phyloP scores from a whole-genome alignment of 2,797 vertebrate species.

The Spondyliosoma cantharus region DNA sequence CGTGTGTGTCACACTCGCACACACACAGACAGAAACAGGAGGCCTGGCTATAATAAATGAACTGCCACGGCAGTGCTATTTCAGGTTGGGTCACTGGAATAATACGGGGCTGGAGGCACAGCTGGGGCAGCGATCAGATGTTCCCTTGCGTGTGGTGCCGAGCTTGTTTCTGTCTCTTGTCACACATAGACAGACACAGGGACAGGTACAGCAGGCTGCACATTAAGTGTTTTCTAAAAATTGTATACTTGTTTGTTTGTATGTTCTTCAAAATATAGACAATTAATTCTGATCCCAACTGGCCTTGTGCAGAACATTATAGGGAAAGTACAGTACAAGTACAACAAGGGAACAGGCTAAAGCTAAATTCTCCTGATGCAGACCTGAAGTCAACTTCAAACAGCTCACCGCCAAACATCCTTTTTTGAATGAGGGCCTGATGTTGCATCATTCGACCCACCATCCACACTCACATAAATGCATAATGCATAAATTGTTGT shows the following conservation, averaged over 20 bases:
- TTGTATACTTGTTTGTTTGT: background rate
- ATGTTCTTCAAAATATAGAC: background rate
- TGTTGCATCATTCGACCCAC: background rate
- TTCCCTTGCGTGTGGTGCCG: constrained; percentile 65
- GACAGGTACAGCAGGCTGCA: constrained; percentile 16
- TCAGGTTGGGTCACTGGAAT: constrained; percentile 77
- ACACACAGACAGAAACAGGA: constrained; percentile 54
- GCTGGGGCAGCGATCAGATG: constrained; percentile 71
- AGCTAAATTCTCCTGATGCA: background rate
- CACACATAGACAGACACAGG: constrained; percentile 40
- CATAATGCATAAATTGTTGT: no score
- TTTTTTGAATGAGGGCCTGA: no score
- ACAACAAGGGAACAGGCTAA: no score
- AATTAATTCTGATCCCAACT: background rate
- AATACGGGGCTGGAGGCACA: constrained; percentile 69
- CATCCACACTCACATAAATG: background rate
- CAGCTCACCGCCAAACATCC: background rate
- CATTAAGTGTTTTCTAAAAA: background rate
- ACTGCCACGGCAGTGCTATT: constrained; percentile 74
- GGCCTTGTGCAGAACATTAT: background rate
- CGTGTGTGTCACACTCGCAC: constrained; percentile 28
- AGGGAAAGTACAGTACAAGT: background rate
- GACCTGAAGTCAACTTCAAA: background rate
- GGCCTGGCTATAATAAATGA: constrained; percentile 77
- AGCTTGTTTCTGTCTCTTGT: constrained; percentile 68